Evolutionary conservation across 2,888 invertebrate species (phyloP), one percentile per base, ranked within the genome.

Genomic region (Yponomeuta sedellus): DNA sequence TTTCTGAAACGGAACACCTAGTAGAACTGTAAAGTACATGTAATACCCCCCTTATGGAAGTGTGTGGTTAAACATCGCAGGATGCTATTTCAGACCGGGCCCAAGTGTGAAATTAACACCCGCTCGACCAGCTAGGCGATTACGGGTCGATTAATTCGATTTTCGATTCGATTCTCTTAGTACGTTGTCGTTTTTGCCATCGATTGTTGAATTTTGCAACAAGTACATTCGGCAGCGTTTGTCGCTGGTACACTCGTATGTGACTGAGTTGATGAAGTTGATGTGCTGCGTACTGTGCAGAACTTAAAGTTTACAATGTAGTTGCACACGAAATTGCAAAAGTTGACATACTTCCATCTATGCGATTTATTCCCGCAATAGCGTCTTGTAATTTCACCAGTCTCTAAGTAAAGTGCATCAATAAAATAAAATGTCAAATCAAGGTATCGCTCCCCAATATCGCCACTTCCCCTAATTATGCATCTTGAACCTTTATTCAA

Each of bases 81-180:
- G 61, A 61, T 61, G 64, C 61, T 58, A 66, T 67, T 69, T 70
- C 67, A 65, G 68, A 66, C 65, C 68, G 34, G 69, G 20, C 59
- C 64, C 65, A 69, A 72, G 73, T 75, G 74, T 74, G 74, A 74
- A 75, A 76, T 76, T 74, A 75, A 73, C 72, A 74, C 72, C 73
- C 72, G 71, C 71, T 71, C 69, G 69, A 71, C 16, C 12, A 52
- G 44, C 44, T 25, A 64, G 61, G 57, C 66, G 40, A 57, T 72
- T 69, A 72, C 67, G 70, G 70, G 73, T 73, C 72, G 73, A 72
- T 72, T 71, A 70, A 71, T 70, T 68, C 71, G 71, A 71, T 68
- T 66, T 64, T 62, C 64, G 12, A 52, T 34, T 34, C 34, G 67
- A 70, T 68, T 66, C 61, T 22, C 63, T 61, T 66, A 66, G 58